Conservation (phyloP, 2,113 vertebrate species). For the Apodemus speciosus region DNA sequence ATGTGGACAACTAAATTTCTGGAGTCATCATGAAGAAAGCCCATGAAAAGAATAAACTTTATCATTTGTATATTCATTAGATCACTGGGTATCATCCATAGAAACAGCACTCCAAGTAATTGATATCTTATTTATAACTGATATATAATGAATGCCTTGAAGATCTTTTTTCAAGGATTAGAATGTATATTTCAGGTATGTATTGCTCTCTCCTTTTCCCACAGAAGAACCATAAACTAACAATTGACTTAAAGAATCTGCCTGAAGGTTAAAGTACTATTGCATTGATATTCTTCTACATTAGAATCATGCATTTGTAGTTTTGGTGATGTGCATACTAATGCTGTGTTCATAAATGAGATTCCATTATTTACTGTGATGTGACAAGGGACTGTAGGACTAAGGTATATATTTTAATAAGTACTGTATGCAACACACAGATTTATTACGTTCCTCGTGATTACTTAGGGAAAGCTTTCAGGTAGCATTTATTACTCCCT, state of each 20-base stretch:
- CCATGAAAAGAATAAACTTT: neutral
- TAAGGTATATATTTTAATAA: slow-evolving; percentile 15
- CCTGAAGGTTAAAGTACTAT: neutral
- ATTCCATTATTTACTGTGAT: neutral
- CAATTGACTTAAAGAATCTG: neutral
- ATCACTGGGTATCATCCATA: neutral
- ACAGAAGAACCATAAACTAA: neutral
- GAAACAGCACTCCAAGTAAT: neutral
- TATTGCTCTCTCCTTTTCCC: no score
- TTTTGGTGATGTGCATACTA: neutral
- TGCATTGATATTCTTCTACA: neutral
- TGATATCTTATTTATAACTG: neutral
- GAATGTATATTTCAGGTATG: neutral
- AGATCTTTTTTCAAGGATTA: neutral
- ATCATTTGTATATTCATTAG: neutral
- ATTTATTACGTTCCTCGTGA: neutral
- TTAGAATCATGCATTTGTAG: neutral
- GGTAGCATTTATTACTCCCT: neutral
- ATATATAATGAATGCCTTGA: neutral
- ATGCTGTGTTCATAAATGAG: neutral
- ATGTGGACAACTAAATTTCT: accelerated
- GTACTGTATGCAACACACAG: neutral
- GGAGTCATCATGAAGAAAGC: neutral
- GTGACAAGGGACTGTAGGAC: neutral
- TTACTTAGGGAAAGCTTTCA: slow-evolving; percentile 9